phyloP scores from a whole-genome alignment of 2,888 invertebrate genomes.

The Drosophila silvestris region DNA sequence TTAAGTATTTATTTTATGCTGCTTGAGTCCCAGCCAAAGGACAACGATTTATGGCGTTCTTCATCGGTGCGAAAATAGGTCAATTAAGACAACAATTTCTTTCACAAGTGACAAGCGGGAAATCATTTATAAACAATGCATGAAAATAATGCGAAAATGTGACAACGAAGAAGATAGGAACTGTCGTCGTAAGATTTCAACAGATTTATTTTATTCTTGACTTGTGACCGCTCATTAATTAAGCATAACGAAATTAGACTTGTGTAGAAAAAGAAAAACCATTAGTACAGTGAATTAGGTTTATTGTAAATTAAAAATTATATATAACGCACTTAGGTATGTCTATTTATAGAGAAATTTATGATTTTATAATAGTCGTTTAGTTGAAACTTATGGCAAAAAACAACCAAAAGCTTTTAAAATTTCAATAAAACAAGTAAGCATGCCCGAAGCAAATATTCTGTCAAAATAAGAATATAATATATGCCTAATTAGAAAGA shows the following conservation, averaged over 20 bases:
- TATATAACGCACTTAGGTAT: neutral
- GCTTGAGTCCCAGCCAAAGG: neutral
- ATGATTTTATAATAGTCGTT: neutral
- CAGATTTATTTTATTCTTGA: neutral
- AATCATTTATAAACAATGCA: slow-evolving; percentile 24
- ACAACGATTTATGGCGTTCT: neutral
- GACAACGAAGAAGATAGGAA: neutral
- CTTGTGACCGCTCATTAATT: neutral
- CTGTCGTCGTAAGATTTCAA: neutral
- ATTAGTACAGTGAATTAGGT: neutral
- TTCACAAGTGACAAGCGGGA: slow-evolving; percentile 33
- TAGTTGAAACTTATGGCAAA: neutral
- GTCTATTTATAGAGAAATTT: neutral
- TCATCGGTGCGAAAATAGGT: neutral
- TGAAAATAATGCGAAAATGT: neutral
- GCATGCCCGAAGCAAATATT: neutral
- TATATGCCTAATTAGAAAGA: neutral
- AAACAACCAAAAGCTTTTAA: neutral
- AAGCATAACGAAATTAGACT: neutral
- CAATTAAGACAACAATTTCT: slow-evolving; percentile 37
- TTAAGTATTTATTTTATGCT: neutral
- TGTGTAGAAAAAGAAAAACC: neutral
- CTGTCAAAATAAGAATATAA: neutral
- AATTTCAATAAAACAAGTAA: neutral
- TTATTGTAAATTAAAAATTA: neutral